Evolutionary conservation across 1,140 invertebrate genomes (phyloP), one percentile per base, ranked within the genome.

Genomic region (Drosophila orosa): DNA sequence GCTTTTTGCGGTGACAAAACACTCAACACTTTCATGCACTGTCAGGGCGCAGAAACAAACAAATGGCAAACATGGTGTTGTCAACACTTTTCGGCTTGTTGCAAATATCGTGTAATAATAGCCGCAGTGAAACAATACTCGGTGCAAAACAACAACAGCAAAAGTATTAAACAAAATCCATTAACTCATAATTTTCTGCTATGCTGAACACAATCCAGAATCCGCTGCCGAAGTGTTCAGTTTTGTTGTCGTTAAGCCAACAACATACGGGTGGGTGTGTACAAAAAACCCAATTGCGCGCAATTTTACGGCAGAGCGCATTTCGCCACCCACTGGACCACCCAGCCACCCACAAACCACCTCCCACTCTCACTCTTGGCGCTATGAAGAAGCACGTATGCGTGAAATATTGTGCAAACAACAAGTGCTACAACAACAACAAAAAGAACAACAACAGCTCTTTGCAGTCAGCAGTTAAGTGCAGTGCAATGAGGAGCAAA

Each of bases 151-250:
- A 44, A 33, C 17, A 39, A 29, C 44, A 39, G 37, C 33, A 71
- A 45, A 68, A 29, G 56, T 63, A 83, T 87, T 77, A 65, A 71
- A 89, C 76, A 77, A 89, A 89, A 89, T 89, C 84, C 84, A 89
- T 89, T 89, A 89, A 80, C 84, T 89, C 84, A 89, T 89, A 89
- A 89, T 89, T 89, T 89, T 89, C 84, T 89, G 84, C 73, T 89
- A 80, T 89, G 74, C 47, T 89, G 84, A 57, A 76, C 84, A 84
- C 77, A 74, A 56, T 63, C 71, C 69, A 74, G 73, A 77, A 76
- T 72, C 52, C 47, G 39, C 27, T 27, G 56, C 50, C 58, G n/a
- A 69, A 78, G 75, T 63, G 84, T 79, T 87, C 83, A 84, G 84
- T 77, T 89, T 89, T 84, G 83, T 87, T 84, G 73, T 75, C 61